Percentiles rank a stretch among this genome's conserved stretches.
These are phyloP conservation scores for Sebastiscus albofasciatus DNA, from an alignment of 2,797 vertebrate species.

Conservation along the genomic window DNA sequence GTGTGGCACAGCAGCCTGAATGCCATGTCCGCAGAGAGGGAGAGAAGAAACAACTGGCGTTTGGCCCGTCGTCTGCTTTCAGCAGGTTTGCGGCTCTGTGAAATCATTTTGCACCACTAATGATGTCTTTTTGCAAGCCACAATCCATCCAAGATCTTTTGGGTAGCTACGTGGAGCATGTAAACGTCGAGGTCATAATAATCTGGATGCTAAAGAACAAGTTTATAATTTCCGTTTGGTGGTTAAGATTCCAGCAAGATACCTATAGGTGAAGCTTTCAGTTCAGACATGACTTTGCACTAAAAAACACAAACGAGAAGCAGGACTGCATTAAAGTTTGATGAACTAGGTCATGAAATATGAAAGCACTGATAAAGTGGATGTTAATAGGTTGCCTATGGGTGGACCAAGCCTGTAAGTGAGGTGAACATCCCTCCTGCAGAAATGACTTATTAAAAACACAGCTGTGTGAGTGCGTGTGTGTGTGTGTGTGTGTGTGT, in stretches of 20 bases:
- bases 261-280: slow-evolving; percentile 24
- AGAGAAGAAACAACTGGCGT: slow-evolving; percentile 18
- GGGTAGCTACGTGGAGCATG: neutral
- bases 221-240: neutral
- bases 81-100: slow-evolving; percentile 50
- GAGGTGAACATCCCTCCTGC: slow-evolving; percentile 38
- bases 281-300: slow-evolving; percentile 57
- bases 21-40: slow-evolving; percentile 52
- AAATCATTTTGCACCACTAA: slow-evolving; percentile 53
- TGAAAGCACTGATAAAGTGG: slow-evolving; percentile 67
- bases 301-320: slow-evolving; percentile 52
- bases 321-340: slow-evolving; percentile 63
- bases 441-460: slow-evolving; percentile 14
- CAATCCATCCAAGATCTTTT: slow-evolving; percentile 28
- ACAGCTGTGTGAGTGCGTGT: neutral
- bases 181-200: slow-evolving; percentile 2
- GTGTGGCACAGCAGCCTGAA: slow-evolving; percentile 54
- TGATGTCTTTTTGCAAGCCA: slow-evolving; percentile 36
- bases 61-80: slow-evolving; percentile 41
- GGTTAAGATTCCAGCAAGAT: slow-evolving; percentile 1
- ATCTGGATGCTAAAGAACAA: neutral
- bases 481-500: neutral
- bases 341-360: slow-evolving; percentile 72
- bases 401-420: slow-evolving; percentile 39
- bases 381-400: slow-evolving; percentile 70